Evolutionary conservation across 2,888 invertebrate species (phyloP).

Genomic region (Caenorhabditis sp.): DNA sequence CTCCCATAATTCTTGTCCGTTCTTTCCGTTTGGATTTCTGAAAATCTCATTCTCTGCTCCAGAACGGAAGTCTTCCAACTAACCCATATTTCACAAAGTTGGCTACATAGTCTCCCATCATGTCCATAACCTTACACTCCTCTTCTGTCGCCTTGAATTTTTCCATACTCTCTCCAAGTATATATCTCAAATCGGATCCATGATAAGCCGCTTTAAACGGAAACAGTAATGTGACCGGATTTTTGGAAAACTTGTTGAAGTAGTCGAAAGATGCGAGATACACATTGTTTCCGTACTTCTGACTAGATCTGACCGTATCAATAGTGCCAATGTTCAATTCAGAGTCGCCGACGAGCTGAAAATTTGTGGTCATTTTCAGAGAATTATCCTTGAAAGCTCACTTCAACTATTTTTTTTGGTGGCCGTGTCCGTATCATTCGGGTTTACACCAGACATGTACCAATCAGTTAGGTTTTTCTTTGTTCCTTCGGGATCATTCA

Average conservation of each 20-base stretch:
- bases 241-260: constrained; percentile 15
- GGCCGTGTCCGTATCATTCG: constrained; percentile 37
- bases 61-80: not conserved
- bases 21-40: constrained; percentile 45
- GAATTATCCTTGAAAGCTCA: too few relatives aligned
- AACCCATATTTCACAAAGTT: constrained; percentile 74
- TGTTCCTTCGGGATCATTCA: not conserved
- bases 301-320: constrained; percentile 51
- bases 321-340: constrained; percentile 52
- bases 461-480: constrained; percentile 42
- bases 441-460: constrained; percentile 38
- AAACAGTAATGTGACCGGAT: not conserved
- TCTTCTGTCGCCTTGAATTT: constrained; percentile 68
- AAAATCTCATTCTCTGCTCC: not conserved
- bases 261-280: constrained; percentile 70
- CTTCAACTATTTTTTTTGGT: constrained; percentile 33
- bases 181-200: constrained; percentile 69
- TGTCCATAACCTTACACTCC: constrained; percentile 67
- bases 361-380: too few relatives aligned
- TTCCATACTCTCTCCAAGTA: constrained; percentile 65
- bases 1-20: not conserved
- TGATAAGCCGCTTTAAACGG: constrained; percentile 61
- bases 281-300: constrained; percentile 55
- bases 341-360: constrained; percentile 60
- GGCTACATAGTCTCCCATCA: constrained; percentile 65